Evolutionary conservation across 2,797 vertebrate genomes (phyloP).

Genomic region (Rallus crepitans): DNA sequence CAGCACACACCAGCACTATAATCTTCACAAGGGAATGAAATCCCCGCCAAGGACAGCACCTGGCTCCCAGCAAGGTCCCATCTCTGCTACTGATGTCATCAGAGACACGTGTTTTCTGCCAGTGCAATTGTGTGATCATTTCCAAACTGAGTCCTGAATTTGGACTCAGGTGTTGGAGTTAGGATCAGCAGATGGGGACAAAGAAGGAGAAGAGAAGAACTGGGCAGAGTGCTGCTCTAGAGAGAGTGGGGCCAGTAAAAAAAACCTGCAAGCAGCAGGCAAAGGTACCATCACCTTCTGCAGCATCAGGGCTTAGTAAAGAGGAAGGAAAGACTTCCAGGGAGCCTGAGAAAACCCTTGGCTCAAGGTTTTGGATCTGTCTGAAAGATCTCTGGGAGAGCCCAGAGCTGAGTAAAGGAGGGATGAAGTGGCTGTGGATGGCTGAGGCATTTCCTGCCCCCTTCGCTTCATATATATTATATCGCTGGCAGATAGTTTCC

Average conservation of each 20-base stretch:
- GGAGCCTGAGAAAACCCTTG: background rate
- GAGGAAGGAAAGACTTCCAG: background rate
- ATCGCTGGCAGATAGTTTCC: background rate
- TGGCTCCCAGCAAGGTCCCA: background rate
- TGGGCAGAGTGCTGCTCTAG: fast-evolving
- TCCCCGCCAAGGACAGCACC: background rate
- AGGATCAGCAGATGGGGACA: fast-evolving
- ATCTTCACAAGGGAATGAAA: background rate
- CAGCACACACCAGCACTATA: background rate
- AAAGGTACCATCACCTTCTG: background rate
- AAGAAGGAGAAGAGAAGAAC: background rate
- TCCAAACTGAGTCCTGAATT: background rate
- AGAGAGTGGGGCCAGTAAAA: background rate
- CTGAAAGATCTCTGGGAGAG: background rate
- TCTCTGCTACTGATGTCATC: background rate
- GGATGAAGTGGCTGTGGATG: background rate
- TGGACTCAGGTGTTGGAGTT: background rate
- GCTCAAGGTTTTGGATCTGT: background rate
- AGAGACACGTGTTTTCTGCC: background rate
- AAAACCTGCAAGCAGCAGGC: background rate
- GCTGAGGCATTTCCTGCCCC: background rate
- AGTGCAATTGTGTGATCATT: background rate
- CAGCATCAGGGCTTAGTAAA: background rate
- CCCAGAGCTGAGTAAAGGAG: background rate
- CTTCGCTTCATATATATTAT: fast-evolving